phyloP scores from a whole-genome alignment of 2,888 invertebrate genomes.

The Blastobasis adustella region DNA sequence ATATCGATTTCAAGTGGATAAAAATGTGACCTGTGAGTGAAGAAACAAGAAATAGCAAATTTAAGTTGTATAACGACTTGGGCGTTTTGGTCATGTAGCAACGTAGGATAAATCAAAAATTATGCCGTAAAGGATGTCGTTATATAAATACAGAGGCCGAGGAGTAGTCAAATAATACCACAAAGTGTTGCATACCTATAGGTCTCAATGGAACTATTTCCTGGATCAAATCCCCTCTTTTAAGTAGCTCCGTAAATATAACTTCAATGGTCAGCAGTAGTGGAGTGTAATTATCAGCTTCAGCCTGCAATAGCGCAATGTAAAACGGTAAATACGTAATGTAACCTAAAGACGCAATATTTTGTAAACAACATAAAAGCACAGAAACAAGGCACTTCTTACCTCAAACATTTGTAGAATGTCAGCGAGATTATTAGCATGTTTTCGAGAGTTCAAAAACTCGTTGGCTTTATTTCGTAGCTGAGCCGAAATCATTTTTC shows the following conservation, averaged over 20 bases:
- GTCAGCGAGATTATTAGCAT: conserved; percentile 79
- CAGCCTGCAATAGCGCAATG: conserved; percentile 47
- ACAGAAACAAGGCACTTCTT: conserved; percentile 9
- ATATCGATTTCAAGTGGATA: too few species aligned
- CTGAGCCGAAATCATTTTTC: conserved; percentile 78
- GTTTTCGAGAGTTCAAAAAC: conserved; percentile 78
- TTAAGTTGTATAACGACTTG: too few species aligned
- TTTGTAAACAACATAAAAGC: conserved; percentile 9
- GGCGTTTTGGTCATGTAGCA: too few species aligned
- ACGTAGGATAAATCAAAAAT: too few species aligned
- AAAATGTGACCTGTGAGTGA: too few species aligned
- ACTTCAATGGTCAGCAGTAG: conserved; percentile 81
- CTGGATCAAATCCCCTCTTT: conserved; percentile 78
- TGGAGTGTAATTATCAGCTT: conserved; percentile 66
- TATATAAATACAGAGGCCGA: too few species aligned
- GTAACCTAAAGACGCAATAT: conserved; percentile 35
- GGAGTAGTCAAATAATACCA: conserved; percentile 10
- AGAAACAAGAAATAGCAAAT: too few species aligned
- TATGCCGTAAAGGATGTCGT: too few species aligned
- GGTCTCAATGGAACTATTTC: conserved; percentile 76
- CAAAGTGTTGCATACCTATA: conserved; percentile 47
- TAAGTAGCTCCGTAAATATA: conserved; percentile 80
- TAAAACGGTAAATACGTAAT: conserved; percentile 1
- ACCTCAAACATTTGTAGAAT: conserved; percentile 82
- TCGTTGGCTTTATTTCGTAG: conserved; percentile 81